Conservation (phyloP, 2,113 vertebrate genomes). For the Panurus biarmicus region DNA sequence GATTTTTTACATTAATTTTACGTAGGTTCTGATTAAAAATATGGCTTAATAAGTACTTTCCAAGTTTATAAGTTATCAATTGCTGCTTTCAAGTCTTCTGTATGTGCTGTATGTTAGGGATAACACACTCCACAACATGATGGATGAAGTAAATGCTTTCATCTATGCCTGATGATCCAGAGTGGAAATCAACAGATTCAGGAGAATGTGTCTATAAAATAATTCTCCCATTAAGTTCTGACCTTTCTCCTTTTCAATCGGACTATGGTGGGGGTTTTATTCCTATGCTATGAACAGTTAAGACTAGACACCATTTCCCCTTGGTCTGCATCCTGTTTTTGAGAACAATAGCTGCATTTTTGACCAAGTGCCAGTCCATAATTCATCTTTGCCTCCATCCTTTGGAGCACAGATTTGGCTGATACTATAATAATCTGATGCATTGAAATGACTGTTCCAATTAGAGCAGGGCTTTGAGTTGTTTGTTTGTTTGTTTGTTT, state of each 20-base stretch:
- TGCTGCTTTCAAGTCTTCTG: not conserved
- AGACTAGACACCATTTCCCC: slow-evolving; percentile 34
- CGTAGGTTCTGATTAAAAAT: not conserved
- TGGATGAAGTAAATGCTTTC: not conserved
- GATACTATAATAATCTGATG: not conserved
- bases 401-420: not conserved
- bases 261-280: not conserved
- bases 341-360: slow-evolving; percentile 47
- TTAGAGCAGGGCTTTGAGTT: not conserved
- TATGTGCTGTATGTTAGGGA: not conserved
- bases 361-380: slow-evolving; percentile 16
- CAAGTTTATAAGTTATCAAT: not conserved
- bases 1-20: not conserved
- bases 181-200: not conserved
- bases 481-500: not conserved
- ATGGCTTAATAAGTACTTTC: not conserved
- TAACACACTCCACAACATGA: not conserved
- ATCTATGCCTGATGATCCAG: not conserved
- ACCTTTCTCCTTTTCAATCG: not conserved
- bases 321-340: slow-evolving; percentile 42
- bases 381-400: not conserved
- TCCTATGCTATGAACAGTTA: not conserved
- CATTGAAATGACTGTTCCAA: not conserved
- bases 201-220: not conserved
- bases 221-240: not conserved